These are phyloP conservation scores for Lagria hirta DNA, from an alignment of 2,888 invertebrate genomes.

Conservation along the genomic window DNA sequence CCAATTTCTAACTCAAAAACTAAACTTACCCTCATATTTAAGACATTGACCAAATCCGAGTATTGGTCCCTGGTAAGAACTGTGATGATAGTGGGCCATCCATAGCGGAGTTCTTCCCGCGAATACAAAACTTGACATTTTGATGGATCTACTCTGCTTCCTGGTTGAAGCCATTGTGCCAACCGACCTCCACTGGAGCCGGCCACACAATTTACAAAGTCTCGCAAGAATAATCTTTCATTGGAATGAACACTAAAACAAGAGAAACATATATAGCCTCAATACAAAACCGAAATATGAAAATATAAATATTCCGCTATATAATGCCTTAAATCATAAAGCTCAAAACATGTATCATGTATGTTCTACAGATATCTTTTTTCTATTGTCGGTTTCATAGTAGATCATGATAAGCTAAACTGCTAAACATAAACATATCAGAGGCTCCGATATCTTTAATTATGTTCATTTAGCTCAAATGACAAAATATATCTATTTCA, in stretches of 20 bases:
- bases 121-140: slow-evolving; percentile 83
- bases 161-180: slow-evolving; percentile 93
- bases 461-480: no score
- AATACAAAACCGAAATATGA: no score
- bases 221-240: slow-evolving; percentile 88
- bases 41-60: slow-evolving; percentile 81
- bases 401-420: no score
- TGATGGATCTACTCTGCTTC: slow-evolving; percentile 84
- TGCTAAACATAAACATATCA: no score
- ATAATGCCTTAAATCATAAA: no score
- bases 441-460: no score
- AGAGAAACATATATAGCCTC: no score
- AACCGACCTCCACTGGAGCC: slow-evolving; percentile 85
- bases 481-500: no score
- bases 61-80: slow-evolving; percentile 89
- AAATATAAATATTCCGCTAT: no score
- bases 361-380: no score
- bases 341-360: no score
- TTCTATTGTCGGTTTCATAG: no score
- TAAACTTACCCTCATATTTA: slow-evolving; percentile 78
- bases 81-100: slow-evolving; percentile 82
- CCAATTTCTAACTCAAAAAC: slow-evolving; percentile 8
- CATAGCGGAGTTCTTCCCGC: slow-evolving; percentile 70
- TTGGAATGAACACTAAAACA: slow-evolving; percentile 78
- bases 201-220: slow-evolving; percentile 85